Evolutionary conservation across 2,797 vertebrate genomes (phyloP).

Genomic region (Luscinia megarhynchos): DNA sequence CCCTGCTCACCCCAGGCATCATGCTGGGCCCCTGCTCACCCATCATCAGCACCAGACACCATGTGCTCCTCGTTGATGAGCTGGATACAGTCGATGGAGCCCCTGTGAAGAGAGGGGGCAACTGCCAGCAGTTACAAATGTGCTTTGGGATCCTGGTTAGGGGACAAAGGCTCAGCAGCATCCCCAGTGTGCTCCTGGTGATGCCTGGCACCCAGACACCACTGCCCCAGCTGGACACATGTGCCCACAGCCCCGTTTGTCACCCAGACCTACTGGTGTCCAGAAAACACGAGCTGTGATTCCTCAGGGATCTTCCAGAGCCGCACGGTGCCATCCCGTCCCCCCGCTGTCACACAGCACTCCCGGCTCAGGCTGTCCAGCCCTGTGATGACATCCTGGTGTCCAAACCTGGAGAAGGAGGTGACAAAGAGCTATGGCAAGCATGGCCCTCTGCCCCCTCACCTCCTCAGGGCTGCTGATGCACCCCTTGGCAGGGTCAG

Average conservation of each 20-base stretch:
- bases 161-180: not conserved
- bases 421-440: not conserved
- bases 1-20: not conserved
- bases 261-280: constrained; percentile 87
- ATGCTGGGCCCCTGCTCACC: constrained; percentile 75
- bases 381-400: constrained; percentile 91
- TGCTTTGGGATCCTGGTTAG: not conserved
- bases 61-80: constrained; percentile 97
- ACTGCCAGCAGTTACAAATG: not conserved
- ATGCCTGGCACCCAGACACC: rapidly evolving
- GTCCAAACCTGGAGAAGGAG: constrained; percentile 85
- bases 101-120: constrained; percentile 73
- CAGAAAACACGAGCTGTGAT: constrained; percentile 93
- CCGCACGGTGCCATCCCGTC: constrained; percentile 88
- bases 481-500: not conserved
- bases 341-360: constrained; percentile 92
- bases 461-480: rapidly evolving
- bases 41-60: constrained; percentile 92
- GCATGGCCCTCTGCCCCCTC: rapidly evolving
- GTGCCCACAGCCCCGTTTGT: not conserved
- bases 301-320: constrained; percentile 98
- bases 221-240: not conserved
- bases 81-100: constrained; percentile 95
- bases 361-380: constrained; percentile 92
- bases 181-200: not conserved